Evolutionary conservation across 2,888 invertebrate species (phyloP), one percentile per base, ranked within the genome.

Genomic region (Rhyacophila evoluta): DNA sequence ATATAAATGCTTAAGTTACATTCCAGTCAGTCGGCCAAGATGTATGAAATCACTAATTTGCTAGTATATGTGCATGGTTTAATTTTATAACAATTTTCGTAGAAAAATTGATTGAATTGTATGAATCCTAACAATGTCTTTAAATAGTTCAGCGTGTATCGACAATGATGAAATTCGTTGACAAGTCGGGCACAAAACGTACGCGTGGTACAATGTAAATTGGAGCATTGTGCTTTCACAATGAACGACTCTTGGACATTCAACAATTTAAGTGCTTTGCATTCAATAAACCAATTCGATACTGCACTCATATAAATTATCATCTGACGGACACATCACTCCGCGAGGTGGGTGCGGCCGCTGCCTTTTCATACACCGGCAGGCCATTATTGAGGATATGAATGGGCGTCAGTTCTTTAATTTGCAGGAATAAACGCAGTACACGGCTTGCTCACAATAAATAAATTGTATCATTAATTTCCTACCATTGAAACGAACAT

Each of bases 261-360:
- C 55, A 19, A 55, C 55, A 55, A 19, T 5, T 55, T 55, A 55
- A 55, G 19, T 55, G 10, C 55, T 55, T 55, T 55, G 55, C 55
- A 55, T 55, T 55, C 55, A 55, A 55, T 55, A 55, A 55, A 55
- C 55, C 55, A 55, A 55, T 55, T 55, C 55, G 55, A 55, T 55
- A 55, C 55, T 55, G 55, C 55, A 55, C 55, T 19, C 55, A 55
- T 15, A 55, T 55, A 55, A 55, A 55, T 55, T 19, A 55, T 55
- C 19, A 19, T 55, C 19, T 55, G 19, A 55, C 55, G 55, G 55
- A 25, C 55, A 55, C 55, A 55, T 55, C 55, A 55, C 55, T 55
- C 55, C 19, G 15, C 8, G 55, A 19, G 55, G 55, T 55, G 55
- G 55, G 55, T 55, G 55, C 55, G 12, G 55, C 55, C 2, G 10